phyloP scores from a whole-genome alignment of 1,140 invertebrate genomes.

The Drosophila pseudoananassae region DNA sequence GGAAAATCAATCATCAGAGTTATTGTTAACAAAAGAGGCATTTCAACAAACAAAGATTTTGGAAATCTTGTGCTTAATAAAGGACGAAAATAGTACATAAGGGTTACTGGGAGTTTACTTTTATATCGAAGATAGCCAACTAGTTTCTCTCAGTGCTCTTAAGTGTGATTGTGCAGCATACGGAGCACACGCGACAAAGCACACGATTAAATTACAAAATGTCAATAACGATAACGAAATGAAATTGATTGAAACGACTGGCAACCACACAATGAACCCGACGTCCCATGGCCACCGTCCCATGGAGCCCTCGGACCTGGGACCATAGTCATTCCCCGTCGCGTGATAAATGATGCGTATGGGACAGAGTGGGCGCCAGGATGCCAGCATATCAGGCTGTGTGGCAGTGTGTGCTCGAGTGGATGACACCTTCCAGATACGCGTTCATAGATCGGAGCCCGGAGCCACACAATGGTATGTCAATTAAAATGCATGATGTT shows the following conservation, averaged over 20 bases:
- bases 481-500: constrained; percentile 81
- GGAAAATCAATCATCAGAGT: not conserved
- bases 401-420: constrained; percentile 34
- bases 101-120: too few relatives aligned
- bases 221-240: constrained; percentile 78
- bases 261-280: constrained; percentile 57
- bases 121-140: not conserved
- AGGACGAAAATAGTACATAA: not conserved
- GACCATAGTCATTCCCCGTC: constrained; percentile 32
- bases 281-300: constrained; percentile 16
- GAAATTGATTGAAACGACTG: constrained; percentile 80
- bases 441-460: constrained; percentile 34
- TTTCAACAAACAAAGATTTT: not conserved
- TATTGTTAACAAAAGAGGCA: not conserved
- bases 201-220: constrained; percentile 80
- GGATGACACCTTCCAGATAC: constrained; percentile 58
- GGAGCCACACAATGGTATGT: constrained; percentile 63
- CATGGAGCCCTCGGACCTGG: constrained; percentile 5
- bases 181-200: constrained; percentile 64
- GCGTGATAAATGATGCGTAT: constrained; percentile 71
- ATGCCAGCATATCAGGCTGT: not conserved
- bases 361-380: constrained; percentile 17
- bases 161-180: constrained; percentile 38
- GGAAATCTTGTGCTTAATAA: too few relatives aligned
- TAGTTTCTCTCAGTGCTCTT: constrained; percentile 12